These are phyloP conservation scores for Siphonodentalium dalli DNA, from an alignment of 2,888 invertebrate genomes.

Conservation along the genomic window DNA sequence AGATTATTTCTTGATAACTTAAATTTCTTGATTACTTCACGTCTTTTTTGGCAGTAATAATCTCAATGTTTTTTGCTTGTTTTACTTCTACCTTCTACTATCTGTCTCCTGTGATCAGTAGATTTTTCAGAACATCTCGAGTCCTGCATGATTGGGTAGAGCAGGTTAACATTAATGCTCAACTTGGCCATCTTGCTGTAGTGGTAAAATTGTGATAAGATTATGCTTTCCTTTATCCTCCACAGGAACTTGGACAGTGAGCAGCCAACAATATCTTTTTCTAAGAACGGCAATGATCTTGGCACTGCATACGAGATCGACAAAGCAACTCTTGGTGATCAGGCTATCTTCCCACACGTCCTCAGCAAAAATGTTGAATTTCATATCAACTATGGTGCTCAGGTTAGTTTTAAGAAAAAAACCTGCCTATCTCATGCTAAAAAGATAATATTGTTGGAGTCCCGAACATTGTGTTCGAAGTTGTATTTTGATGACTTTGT, in stretches of 20 bases:
- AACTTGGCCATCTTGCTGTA: background rate
- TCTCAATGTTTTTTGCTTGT: no score
- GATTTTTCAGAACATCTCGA: no score
- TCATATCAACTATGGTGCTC: slow-evolving; percentile 82
- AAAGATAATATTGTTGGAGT: background rate
- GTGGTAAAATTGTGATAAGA: background rate
- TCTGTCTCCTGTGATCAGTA: no score
- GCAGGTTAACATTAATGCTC: no score
- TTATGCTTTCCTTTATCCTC: slow-evolving; percentile 7
- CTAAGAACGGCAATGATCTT: slow-evolving; percentile 82
- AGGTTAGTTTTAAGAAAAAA: slow-evolving; percentile 66
- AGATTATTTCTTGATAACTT: no score
- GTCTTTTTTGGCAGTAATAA: no score
- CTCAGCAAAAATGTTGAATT: slow-evolving; percentile 89
- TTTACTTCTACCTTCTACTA: no score
- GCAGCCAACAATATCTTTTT: slow-evolving; percentile 79
- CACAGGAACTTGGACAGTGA: slow-evolving; percentile 76
- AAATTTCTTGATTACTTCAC: no score
- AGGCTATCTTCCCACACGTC: slow-evolving; percentile 87
- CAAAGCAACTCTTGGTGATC: slow-evolving; percentile 72
- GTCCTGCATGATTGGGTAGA: no score
- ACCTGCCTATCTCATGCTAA: no score
- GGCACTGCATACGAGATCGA: slow-evolving; percentile 80
- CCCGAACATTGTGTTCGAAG: no score
- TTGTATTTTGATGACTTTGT: background rate